Conservation (phyloP, 2,888 invertebrate species). For the Nemotelus nigrinus region DNA sequence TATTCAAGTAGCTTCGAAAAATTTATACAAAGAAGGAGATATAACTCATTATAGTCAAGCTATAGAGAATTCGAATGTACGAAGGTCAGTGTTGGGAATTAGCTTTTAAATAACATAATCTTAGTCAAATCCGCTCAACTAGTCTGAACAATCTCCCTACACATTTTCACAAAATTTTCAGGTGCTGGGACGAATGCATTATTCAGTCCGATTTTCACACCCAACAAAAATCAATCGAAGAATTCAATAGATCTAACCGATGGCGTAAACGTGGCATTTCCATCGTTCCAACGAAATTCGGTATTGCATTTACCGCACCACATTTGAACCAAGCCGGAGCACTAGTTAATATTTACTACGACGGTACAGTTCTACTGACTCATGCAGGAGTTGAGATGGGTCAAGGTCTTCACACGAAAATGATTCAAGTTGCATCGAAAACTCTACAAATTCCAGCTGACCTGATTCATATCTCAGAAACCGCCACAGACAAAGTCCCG, state of each 20-base stretch:
- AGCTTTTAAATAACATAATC: neutral
- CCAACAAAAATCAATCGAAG: constrained; percentile 69
- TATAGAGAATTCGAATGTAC: constrained; percentile 77
- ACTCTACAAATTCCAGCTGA: constrained; percentile 75
- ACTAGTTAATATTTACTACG: constrained; percentile 84
- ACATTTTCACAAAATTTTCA: constrained; percentile 49
- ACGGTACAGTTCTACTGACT: constrained; percentile 87
- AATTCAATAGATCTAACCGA: constrained; percentile 80
- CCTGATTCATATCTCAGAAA: constrained; percentile 83
- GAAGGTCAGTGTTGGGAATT: constrained; percentile 57
- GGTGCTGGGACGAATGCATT: constrained; percentile 84
- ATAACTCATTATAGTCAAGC: constrained; percentile 80
- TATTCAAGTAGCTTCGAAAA: constrained; percentile 73
- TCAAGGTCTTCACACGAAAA: constrained; percentile 95
- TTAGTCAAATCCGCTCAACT: no score
- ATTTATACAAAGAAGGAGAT: constrained; percentile 84
- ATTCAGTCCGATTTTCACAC: constrained; percentile 72
- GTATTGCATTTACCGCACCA: constrained; percentile 77
- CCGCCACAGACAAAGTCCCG: constrained; percentile 89
- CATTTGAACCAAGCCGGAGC: constrained; percentile 86
- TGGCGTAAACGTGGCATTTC: constrained; percentile 89
- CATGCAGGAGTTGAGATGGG: constrained; percentile 98
- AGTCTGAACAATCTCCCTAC: no score
- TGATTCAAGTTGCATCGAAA: constrained; percentile 89
- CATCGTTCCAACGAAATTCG: constrained; percentile 85